Evolutionary conservation across 2,797 vertebrate species (phyloP), one percentile per base, ranked within the genome.

Genomic region (Sebastolobus altivelis): DNA sequence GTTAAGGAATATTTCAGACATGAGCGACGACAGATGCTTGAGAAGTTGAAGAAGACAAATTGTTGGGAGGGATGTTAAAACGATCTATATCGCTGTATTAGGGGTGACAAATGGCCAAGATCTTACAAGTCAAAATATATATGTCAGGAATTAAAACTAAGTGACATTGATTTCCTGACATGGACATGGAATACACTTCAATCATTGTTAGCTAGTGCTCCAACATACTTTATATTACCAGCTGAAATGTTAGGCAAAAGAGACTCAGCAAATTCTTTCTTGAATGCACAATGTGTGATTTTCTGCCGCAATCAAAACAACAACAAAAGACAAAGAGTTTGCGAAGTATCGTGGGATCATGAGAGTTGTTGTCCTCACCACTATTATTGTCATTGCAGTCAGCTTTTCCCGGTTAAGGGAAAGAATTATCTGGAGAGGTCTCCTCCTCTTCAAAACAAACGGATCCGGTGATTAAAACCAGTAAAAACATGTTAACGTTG

Each of bases 11-110:
- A 3, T 13, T 46, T 82, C n/a, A 63, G 46, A 80, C 65, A 22
- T 71, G 82, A 88, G 75, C 35, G 52, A 80, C 85, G 82, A 73
- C 83, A 88, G 86, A 86, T 84, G 87, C 65, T 4, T 25, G 59
- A 14, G 33, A 37, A 54, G 65, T 22, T 27, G 5, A 35, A 67
- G 52, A 63, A 22, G 25, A 66, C 5, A 56, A 54, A 59, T 40
- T 16, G 67, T 60, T 25, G 58, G 37, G n/a, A 83, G 16, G n/a
- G 55, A 60, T 56, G 27, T 25, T 43, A 73, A 13, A 66, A 31
- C 11, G 60, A 65, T 72, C 14, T 5, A 20, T 25, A 35, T 35
- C 38, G 43, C n/a, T 59, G 29, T 33, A 69, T 65, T n/a, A 29
- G 5, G 8, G 10, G 22, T 58, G 16, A 67, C 20, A 25, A 66